These are phyloP conservation scores for Sanderia malayensis DNA, from an alignment of 30 jellyfish, hydroid and myxozoan species.

Conservation along the genomic window DNA sequence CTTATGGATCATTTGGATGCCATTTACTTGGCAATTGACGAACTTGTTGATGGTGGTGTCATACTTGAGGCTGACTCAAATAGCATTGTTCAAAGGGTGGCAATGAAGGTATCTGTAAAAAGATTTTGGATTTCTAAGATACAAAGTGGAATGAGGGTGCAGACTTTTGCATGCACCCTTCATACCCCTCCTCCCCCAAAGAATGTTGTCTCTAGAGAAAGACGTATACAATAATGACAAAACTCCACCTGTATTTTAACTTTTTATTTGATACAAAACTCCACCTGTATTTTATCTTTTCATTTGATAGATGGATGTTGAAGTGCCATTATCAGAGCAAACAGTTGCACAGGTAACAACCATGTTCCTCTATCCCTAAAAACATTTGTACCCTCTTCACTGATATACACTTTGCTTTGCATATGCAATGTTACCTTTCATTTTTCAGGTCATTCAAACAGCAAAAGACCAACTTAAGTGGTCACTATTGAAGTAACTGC, in stretches of 20 bases:
- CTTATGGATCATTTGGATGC: constrained; percentile 94
- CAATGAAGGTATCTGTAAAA: constrained; percentile 94
- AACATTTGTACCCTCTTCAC: too few relatives aligned
- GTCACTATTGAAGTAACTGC: constrained; percentile 73
- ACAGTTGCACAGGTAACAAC: constrained; percentile 86
- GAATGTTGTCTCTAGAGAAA: not conserved
- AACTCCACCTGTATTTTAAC: not conserved
- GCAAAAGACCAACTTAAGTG: constrained; percentile 96
- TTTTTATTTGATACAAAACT: not conserved
- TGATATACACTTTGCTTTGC: not conserved
- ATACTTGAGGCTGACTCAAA: constrained; percentile 87
- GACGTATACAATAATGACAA: not conserved
- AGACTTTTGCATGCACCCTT: too few relatives aligned
- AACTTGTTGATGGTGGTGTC: constrained; percentile 96
- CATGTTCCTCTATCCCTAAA: constrained; percentile 2
- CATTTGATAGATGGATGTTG: constrained; percentile 75
- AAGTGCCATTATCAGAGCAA: constrained; percentile 91
- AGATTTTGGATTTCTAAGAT: too few relatives aligned
- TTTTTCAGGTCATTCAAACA: constrained; percentile 76
- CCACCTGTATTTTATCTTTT: not conserved
- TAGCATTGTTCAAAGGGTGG: constrained; percentile 85
- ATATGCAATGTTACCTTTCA: not conserved
- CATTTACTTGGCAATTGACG: constrained; percentile 79
- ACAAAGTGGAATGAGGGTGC: too few relatives aligned
- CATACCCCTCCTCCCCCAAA: too few relatives aligned